Conservation (phyloP, 2,888 invertebrate genomes). For the Listrodromus nycthemerus region DNA sequence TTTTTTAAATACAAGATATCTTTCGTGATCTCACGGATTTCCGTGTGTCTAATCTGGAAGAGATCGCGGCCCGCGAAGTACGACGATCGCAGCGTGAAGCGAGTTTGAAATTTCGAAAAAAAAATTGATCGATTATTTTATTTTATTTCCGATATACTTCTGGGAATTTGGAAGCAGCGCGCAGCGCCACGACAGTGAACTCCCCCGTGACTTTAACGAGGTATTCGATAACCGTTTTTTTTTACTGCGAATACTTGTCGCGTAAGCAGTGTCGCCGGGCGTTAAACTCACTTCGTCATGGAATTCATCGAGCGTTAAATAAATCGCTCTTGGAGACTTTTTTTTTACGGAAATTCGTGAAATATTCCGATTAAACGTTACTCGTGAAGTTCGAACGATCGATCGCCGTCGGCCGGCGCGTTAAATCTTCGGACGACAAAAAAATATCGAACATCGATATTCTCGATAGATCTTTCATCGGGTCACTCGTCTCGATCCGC, state of each 20-base stretch:
- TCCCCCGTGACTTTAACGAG: conserved; percentile 52
- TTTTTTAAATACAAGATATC: background rate
- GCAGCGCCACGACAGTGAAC: background rate
- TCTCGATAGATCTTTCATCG: background rate
- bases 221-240: background rate
- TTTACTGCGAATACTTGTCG: background rate
- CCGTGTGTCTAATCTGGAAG: conserved; percentile 7
- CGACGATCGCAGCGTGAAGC: background rate
- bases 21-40: conserved; percentile 31
- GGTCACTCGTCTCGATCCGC: background rate
- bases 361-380: background rate
- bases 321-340: background rate
- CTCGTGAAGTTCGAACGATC: background rate
- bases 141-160: background rate
- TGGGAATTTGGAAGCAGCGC: background rate
- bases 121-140: background rate
- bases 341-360: background rate
- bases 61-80: conserved; percentile 23
- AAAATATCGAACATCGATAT: background rate
- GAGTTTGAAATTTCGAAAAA: background rate
- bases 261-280: background rate
- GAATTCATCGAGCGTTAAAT: background rate
- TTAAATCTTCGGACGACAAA: background rate
- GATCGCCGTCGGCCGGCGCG: conserved; percentile 46
- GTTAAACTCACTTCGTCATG: conserved; percentile 2